These are phyloP conservation scores for Lepidostoma basale DNA, from an alignment of 1,140 invertebrate species.

Conservation along the genomic window DNA sequence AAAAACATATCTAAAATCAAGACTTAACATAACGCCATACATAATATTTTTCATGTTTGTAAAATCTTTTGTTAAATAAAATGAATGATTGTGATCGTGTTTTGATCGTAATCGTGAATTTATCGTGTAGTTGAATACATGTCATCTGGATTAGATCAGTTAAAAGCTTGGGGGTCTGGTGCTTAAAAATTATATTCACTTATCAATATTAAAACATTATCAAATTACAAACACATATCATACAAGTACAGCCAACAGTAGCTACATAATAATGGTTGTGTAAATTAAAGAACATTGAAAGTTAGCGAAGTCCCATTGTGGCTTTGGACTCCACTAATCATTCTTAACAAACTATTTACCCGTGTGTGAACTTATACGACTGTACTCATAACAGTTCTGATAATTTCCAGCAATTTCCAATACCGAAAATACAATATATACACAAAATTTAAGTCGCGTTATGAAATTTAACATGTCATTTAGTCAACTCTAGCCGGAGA, in stretches of 20 bases:
- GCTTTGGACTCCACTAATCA: neutral
- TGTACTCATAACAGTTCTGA: constrained; percentile 19
- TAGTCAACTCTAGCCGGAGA: neutral
- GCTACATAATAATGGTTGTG: constrained; percentile 8
- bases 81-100: neutral
- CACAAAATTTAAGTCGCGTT: neutral
- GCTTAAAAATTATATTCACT: too few relatives aligned
- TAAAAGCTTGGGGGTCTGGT: too few relatives aligned
- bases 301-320: neutral
- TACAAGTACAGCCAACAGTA: constrained; percentile 15
- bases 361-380: constrained; percentile 25
- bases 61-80: neutral
- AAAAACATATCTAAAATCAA: too few relatives aligned
- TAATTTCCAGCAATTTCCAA: constrained; percentile 6
- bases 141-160: too few relatives aligned
- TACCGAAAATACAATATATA: constrained; percentile 11
- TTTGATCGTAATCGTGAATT: neutral
- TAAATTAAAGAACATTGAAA: neutral
- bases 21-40: too few relatives aligned
- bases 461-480: neutral
- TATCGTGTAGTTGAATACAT: too few relatives aligned
- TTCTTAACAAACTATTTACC: constrained; percentile 14
- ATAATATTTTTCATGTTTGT: too few relatives aligned
- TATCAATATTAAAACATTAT: too few relatives aligned
- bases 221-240: constrained; percentile 6